Evolutionary conservation across 2,888 invertebrate genomes (phyloP), one percentile per base, ranked within the genome.

Genomic region (Hyles lineata): DNA sequence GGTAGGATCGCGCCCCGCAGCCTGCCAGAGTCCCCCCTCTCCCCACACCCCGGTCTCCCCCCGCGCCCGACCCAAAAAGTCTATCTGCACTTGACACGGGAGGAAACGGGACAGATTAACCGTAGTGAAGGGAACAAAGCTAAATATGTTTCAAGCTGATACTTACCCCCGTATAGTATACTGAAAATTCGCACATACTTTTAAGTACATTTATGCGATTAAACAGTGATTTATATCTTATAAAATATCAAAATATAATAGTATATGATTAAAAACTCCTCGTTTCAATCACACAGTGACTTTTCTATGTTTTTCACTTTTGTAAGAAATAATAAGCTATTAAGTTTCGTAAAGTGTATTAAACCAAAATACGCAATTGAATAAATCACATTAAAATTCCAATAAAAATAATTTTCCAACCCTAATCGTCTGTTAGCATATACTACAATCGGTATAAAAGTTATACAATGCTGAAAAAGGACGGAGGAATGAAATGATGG

Each of bases 61-160:
- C 86, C 80, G 78, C 87, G 78, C 85, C 88, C 92, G 88, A 90
- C 92, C 93, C 92, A 90, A 93, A 94, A 93, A 94, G 92, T 94
- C 93, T 93, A 93, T 93, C 93, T 93, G 94, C 92, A 92, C 93
- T 94, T 94, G 94, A 94, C 94, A 92, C 89, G 89, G 91, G 94
- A 93, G 94, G 92, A 93, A 94, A 91, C 92, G 93, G 90, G 94
- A 94, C 93, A 94, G 94, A 94, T 93, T 93, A 94, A 94, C 93
- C 92, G 93, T 92, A 92, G 92, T 91, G 92, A 93, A 93, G 90
- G 92, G 92, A 94, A 93, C 93, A 94, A 94, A 94, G 94, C 93
- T 93, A 94, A 94, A 94, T 94, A 94, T 94, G 93, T 92, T 94
- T 93, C 92, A 89, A 90, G 90, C 92, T 92, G 92, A 92, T 93